phyloP scores from a whole-genome alignment of 2,113 vertebrate species.

The Gallinago media region DNA sequence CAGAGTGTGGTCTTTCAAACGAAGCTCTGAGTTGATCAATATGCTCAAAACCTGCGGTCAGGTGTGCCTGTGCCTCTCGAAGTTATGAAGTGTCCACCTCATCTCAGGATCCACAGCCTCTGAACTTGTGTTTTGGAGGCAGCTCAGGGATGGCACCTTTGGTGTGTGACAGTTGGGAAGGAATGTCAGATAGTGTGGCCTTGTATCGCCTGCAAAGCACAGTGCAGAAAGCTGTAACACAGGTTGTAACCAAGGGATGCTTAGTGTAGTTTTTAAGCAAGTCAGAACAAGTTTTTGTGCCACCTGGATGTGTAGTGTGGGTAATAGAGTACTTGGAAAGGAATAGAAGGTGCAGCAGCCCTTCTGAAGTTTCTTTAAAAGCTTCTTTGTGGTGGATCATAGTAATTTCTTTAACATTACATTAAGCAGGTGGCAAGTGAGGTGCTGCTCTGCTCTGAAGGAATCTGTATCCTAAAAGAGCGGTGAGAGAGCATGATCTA shows the following conservation, averaged over 20 bases:
- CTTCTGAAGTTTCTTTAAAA: not conserved
- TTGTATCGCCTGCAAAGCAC: not conserved
- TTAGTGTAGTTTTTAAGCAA: not conserved
- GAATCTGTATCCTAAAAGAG: not conserved
- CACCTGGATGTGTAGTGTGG: not conserved
- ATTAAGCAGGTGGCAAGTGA: not conserved
- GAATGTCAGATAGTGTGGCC: accelerated
- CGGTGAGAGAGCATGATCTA: not conserved
- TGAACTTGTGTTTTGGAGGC: not conserved
- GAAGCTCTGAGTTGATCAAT: not conserved
- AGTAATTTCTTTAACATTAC: not conserved
- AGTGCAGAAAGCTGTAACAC: not conserved
- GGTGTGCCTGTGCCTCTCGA: not conserved
- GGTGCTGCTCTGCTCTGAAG: not conserved
- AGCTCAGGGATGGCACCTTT: not conserved
- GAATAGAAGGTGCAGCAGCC: not conserved
- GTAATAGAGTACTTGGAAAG: not conserved
- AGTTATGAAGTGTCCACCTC: not conserved
- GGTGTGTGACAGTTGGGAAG: not conserved
- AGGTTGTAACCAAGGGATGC: not conserved
- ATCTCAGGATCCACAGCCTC: not conserved
- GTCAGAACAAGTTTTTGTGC: not conserved
- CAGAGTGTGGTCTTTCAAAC: not conserved
- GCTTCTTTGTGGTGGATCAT: not conserved
- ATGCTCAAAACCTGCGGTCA: not conserved